Evolutionary conservation across 2,113 vertebrate species (phyloP).

Genomic region (Ibidorhyncha struthersii): DNA sequence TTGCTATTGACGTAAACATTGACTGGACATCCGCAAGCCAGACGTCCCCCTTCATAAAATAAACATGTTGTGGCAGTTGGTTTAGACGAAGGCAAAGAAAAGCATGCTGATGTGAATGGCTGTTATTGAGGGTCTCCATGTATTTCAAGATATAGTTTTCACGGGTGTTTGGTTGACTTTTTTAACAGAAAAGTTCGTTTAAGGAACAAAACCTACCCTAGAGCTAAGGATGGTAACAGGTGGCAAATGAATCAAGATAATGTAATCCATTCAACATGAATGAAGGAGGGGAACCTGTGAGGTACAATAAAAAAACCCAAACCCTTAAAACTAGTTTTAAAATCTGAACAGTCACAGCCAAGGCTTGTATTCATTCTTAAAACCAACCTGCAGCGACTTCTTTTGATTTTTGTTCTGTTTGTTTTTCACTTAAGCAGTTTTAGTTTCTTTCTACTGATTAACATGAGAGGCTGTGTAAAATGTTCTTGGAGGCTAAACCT

Average conservation of each 20-base stretch:
- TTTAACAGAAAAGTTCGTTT: not conserved
- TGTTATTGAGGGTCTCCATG: not conserved
- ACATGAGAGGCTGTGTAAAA: not conserved
- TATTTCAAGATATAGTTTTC: not conserved
- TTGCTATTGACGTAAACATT: conserved; percentile 7
- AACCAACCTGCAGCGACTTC: not conserved
- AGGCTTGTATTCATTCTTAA: not conserved
- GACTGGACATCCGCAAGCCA: not conserved
- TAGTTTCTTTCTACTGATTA: not conserved
- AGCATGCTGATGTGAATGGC: not conserved
- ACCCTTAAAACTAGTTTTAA: not conserved
- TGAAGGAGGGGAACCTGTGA: not conserved
- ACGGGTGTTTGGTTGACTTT: not conserved
- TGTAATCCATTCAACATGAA: not conserved
- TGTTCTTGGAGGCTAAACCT: not conserved
- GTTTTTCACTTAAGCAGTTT: not conserved
- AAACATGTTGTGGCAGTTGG: not conserved
- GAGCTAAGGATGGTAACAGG: not conserved
- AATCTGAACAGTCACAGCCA: not conserved
- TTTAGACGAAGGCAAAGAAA: conserved; percentile 1
- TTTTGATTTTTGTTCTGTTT: not conserved
- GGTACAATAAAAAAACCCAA: not conserved
- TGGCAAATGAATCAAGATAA: not conserved
- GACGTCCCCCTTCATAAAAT: not conserved
- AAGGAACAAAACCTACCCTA: not conserved